Conservation (phyloP, 2,888 invertebrate genomes). For the Malachius bipustulatus region DNA sequence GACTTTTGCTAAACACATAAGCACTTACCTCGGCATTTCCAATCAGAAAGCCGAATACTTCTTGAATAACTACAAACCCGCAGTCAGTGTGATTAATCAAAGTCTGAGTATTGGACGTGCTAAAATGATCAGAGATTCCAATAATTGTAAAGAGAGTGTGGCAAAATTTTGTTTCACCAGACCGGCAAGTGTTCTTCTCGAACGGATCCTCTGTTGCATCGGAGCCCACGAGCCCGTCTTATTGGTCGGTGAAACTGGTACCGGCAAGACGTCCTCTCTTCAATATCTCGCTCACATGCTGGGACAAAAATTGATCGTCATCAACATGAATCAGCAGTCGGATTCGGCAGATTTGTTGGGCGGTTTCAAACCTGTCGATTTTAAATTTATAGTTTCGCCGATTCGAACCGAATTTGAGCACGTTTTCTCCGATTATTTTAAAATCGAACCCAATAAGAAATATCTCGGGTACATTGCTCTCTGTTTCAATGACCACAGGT, state of each 20-base stretch:
- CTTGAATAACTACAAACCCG: slow-evolving; percentile 66
- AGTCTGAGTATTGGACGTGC: slow-evolving; percentile 63
- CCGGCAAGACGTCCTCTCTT: slow-evolving; percentile 92
- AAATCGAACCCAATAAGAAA: slow-evolving; percentile 63
- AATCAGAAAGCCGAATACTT: slow-evolving; percentile 73
- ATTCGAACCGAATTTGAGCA: slow-evolving; percentile 72
- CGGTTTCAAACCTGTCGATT: slow-evolving; percentile 91
- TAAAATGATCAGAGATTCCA: slow-evolving; percentile 31
- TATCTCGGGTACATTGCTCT: slow-evolving; percentile 72
- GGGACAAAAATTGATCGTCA: slow-evolving; percentile 76
- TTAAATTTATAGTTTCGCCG: slow-evolving; percentile 71
- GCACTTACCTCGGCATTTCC: slow-evolving; percentile 69
- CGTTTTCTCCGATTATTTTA: slow-evolving; percentile 68
- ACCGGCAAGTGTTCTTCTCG: slow-evolving; percentile 68
- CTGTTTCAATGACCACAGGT: slow-evolving; percentile 61
- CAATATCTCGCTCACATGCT: slow-evolving; percentile 81
- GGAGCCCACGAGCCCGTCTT: slow-evolving; percentile 77
- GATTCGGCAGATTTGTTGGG: slow-evolving; percentile 94
- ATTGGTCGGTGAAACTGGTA: slow-evolving; percentile 96
- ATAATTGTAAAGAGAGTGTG: slow-evolving; percentile 14
- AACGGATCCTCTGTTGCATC: slow-evolving; percentile 78
- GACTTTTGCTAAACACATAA: slow-evolving; percentile 59
- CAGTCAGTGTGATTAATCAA: slow-evolving; percentile 45
- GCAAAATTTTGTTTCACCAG: slow-evolving; percentile 71
- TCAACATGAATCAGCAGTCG: slow-evolving; percentile 99